Percentiles rank a stretch among this genome's conserved stretches.
Evolutionary conservation across 2,888 invertebrate genomes (phyloP).

Genomic region (Ceraclea dissimilis): DNA sequence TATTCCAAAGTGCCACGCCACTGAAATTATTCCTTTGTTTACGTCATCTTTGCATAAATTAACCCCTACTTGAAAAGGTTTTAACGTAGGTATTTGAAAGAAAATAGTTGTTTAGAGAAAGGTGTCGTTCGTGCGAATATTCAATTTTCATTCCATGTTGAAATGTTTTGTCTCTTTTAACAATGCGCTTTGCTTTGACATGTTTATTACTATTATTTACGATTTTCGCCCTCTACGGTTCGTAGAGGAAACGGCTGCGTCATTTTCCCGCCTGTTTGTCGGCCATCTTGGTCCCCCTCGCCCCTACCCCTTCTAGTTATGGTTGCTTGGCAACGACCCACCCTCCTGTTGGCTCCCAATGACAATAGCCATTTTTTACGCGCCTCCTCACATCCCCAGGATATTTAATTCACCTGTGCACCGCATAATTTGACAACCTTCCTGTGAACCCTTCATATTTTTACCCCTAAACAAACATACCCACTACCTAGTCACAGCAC

Average conservation of each 20-base stretch:
- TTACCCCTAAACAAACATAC: background rate
- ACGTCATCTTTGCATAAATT: no score
- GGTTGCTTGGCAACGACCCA: conserved; percentile 23
- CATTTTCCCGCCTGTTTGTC: conserved; percentile 40
- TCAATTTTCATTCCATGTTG: background rate
- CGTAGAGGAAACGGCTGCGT: conserved; percentile 37
- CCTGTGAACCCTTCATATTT: conserved; percentile 12
- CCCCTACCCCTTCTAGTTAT: conserved; percentile 30
- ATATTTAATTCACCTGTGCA: conserved; percentile 22
- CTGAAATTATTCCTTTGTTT: no score
- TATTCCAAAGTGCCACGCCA: no score
- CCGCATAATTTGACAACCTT: conserved; percentile 15
- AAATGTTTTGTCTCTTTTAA: background rate
- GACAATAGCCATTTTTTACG: conserved; percentile 24
- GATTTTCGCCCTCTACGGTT: background rate
- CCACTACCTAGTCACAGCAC: background rate
- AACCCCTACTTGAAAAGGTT: no score
- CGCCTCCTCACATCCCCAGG: conserved; percentile 16
- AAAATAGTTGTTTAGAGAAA: background rate
- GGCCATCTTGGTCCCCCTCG: conserved; percentile 67
- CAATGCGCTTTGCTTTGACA: background rate
- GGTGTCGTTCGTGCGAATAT: background rate
- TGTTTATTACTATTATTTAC: conserved; percentile 1
- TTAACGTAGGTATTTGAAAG: no score
- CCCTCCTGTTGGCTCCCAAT: conserved; percentile 20